phyloP scores from a whole-genome alignment of 2,113 vertebrate genomes.

The Eira barbara region DNA sequence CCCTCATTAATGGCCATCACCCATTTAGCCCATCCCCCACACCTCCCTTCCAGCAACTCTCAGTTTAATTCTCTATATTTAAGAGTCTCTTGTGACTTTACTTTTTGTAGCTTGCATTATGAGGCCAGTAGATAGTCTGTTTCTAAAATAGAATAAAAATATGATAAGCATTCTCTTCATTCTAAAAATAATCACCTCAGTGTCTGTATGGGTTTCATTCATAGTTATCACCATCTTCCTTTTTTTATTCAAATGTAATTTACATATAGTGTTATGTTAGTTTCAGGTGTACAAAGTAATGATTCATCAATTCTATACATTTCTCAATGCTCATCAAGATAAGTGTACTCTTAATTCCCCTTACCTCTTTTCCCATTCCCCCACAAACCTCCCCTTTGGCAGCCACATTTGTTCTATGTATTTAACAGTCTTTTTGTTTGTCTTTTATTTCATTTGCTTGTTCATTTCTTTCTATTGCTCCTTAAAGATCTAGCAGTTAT shows the following conservation, averaged over 20 bases:
- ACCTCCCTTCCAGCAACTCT: not conserved
- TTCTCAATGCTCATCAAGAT: not conserved
- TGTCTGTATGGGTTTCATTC: not conserved
- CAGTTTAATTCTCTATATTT: not conserved
- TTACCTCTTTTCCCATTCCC: not conserved
- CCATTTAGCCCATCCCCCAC: not conserved
- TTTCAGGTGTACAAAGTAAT: not conserved
- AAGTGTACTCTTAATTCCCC: not conserved
- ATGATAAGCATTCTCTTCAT: not conserved
- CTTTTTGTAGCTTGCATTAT: not conserved
- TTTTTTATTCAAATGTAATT: not conserved
- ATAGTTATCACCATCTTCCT: conserved; percentile 15
- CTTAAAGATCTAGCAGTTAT: not conserved
- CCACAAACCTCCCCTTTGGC: not conserved
- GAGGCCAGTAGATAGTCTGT: not conserved
- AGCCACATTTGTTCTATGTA: not conserved
- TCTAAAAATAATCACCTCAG: not conserved
- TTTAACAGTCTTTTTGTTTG: not conserved
- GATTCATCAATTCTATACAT: not conserved
- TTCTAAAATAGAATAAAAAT: conserved; percentile 32
- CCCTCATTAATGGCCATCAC: not conserved
- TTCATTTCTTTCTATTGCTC: not conserved
- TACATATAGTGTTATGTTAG: not conserved
- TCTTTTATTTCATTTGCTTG: not conserved
- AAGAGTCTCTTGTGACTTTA: not conserved